Percentiles rank a stretch among this genome's conserved stretches.
phyloP scores from a whole-genome alignment of 2,113 vertebrate genomes.

The Zosterops pallidus region DNA sequence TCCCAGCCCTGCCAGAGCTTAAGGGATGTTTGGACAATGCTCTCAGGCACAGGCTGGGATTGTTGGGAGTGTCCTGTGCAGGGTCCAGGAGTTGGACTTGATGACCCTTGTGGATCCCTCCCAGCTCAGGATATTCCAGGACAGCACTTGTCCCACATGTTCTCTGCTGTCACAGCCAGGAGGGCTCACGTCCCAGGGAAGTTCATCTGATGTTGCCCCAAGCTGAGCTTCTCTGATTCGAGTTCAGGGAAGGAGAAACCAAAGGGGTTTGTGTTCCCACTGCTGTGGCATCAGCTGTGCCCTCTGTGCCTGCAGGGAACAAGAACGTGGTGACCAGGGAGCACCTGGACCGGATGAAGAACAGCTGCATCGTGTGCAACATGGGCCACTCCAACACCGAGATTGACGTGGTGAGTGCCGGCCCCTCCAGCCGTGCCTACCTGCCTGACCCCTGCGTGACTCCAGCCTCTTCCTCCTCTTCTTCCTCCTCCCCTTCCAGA shows the following conservation, averaged over 20 bases:
- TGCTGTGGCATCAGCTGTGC: not conserved
- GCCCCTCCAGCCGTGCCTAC: rapidly evolving
- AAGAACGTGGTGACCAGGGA: conserved; percentile 97
- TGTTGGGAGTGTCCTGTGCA: not conserved
- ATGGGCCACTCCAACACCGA: conserved; percentile 99
- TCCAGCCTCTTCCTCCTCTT: not conserved
- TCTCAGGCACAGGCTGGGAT: not conserved
- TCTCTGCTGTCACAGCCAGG: not conserved
- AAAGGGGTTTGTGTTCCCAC: not conserved
- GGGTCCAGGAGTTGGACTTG: not conserved
- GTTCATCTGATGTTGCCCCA: not conserved
- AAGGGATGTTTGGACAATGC: not conserved
- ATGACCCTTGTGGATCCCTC: not conserved
- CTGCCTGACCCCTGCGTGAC: too few relatives aligned
- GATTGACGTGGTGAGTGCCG: conserved; percentile 90
- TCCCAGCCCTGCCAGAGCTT: not conserved
- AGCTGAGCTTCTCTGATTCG: not conserved
- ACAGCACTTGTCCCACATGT: rapidly evolving
- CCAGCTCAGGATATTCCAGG: not conserved
- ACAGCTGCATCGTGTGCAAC: conserved; percentile 97
- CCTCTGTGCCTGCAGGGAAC: conserved; percentile 80
- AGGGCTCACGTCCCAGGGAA: not conserved
- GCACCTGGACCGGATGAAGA: conserved; percentile 96
- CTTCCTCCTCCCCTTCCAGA: conserved; percentile 70
- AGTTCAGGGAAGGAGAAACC: not conserved